Evolutionary conservation across 2,888 invertebrate species (phyloP), one percentile per base, ranked within the genome.

Genomic region (Ypsolopha sequella): DNA sequence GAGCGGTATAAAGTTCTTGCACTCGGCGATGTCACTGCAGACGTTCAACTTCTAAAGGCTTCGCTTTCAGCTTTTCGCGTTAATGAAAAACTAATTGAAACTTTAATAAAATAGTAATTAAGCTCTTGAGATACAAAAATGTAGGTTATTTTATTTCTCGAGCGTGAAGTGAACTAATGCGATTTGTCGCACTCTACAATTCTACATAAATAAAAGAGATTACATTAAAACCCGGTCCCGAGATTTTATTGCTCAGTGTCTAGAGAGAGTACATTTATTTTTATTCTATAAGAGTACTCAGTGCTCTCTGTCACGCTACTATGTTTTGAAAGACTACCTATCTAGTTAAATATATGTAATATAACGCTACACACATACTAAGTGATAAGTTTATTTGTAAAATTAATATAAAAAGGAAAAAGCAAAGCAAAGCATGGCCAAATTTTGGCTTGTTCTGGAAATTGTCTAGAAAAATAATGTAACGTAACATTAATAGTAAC

Each of bases 51-150:
- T 13, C 13, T 13, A 14, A 43, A 43, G 13, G 43, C 43, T 14
- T 6, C 7, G 13, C 24, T 43, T 41, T 41, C 41, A 41, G 14
- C 24, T 43, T 13, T 24, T 24, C 6, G 7, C 43, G 43, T 24
- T 46, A 35, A 48, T 48, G 48, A 48, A 48, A 48, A 48, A 14
- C 36, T 48, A 48, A 48, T 48, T 48, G 36, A 13, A 48, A 48
- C 36, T 48, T 36, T 38, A 48, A 48, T 48, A 48, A 48, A 48
- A 48, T 48, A 10, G 13, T 35, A 46, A 46, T 46, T 46, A 46
- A 35, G 34, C 11, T 46, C 10, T 10, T 35, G 46, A 35, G 46
- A 7, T 7, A 46, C 14, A 36, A 46, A 46, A 24, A 43, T 8
- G 13, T 9, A 35, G 34, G 6, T 34, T 35, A 35, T 10, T n/a